These are phyloP conservation scores for Oxystoma pomonae DNA, from an alignment of 2,888 invertebrate species.

Conservation along the genomic window DNA sequence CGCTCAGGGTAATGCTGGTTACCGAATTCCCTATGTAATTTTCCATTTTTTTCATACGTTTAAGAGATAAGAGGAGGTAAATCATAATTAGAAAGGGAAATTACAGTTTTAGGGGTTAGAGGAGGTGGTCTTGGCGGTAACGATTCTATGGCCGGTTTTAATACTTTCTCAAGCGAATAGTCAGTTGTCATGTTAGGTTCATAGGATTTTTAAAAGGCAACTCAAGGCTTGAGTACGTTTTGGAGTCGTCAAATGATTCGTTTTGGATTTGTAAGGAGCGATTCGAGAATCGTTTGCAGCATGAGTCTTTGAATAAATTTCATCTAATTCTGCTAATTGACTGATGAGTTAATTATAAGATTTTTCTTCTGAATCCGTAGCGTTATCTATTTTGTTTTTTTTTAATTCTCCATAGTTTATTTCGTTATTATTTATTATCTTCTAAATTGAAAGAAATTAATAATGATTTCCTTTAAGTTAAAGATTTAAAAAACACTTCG, in stretches of 20 bases:
- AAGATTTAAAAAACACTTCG: too few relatives aligned
- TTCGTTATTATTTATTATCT: constrained; percentile 47
- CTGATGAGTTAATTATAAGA: constrained; percentile 68
- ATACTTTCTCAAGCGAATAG: background rate
- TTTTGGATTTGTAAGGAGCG: constrained; percentile 22
- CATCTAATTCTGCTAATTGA: constrained; percentile 76
- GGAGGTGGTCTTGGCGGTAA: constrained; percentile 8
- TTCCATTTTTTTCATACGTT: constrained; percentile 60
- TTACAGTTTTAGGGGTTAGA: constrained; percentile 41
- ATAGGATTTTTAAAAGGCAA: constrained; percentile 78
- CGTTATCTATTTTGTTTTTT: constrained; percentile 15
- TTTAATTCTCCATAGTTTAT: constrained; percentile 34
- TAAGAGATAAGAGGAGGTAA: constrained; percentile 79
- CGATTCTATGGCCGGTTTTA: background rate
- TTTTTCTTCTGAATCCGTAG: constrained; percentile 50
- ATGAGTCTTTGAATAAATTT: constrained; percentile 69
- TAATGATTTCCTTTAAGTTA: too few relatives aligned
- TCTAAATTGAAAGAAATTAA: too few relatives aligned
- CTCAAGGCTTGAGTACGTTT: constrained; percentile 80
- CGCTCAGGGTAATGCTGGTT: constrained; percentile 28
- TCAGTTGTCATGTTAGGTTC: constrained; percentile 11
- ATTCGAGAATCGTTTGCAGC: constrained; percentile 50
- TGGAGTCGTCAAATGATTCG: constrained; percentile 69
- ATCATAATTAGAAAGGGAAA: constrained; percentile 47
- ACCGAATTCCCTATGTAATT: constrained; percentile 42